Evolutionary conservation across 2,797 vertebrate species (phyloP).

Genomic region (Gymnopithys bicolor): DNA sequence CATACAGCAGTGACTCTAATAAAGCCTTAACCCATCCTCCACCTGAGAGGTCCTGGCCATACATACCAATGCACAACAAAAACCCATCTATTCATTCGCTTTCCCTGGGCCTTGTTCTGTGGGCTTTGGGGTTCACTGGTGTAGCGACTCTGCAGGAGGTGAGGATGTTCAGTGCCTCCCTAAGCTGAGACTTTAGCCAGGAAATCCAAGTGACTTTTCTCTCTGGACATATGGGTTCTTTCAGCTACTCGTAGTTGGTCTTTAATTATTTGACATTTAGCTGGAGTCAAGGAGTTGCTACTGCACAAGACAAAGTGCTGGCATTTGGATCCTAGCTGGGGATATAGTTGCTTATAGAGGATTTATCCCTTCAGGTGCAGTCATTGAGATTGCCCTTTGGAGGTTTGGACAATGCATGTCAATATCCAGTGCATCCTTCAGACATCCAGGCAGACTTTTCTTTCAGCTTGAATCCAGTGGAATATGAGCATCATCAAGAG

Average conservation of each 20-base stretch:
- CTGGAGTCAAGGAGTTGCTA: background rate
- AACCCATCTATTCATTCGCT: accelerated
- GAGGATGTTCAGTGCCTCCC: background rate
- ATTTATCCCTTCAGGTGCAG: background rate
- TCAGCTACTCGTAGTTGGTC: background rate
- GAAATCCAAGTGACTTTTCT: background rate
- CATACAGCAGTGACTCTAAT: background rate
- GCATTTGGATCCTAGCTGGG: background rate
- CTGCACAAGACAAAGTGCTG: background rate
- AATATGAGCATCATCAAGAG: background rate
- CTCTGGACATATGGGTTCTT: background rate
- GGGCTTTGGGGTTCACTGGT: background rate
- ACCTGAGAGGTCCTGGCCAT: background rate
- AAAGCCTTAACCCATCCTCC: background rate
- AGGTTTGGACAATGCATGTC: accelerated
- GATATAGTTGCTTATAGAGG: background rate
- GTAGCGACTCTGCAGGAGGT: background rate
- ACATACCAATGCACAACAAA: background rate
- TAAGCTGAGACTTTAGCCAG: background rate
- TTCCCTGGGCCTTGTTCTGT: background rate
- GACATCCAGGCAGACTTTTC: background rate
- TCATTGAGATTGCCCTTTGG: background rate
- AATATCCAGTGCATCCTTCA: background rate
- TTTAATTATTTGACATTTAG: background rate
- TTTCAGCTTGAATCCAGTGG: background rate